Evolutionary conservation across 2,888 invertebrate species (phyloP), one percentile per base, ranked within the genome.

Genomic region (Drosophila prolongata): DNA sequence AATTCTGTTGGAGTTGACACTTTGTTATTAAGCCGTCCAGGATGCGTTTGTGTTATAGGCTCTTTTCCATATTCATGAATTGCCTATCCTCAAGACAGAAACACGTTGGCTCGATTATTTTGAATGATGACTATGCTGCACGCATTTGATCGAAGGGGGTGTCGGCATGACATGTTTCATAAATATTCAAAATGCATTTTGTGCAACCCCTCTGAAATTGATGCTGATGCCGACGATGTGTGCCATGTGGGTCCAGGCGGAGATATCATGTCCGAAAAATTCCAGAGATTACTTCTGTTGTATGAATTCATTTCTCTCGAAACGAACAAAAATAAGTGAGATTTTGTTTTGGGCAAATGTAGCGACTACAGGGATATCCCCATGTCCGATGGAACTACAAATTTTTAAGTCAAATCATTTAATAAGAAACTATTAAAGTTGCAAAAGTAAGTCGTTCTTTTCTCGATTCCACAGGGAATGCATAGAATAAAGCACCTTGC

Each of bases 161-260:
- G 62, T 24, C 35, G 47, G 35, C 19, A n/a, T 38, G 54, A 35
- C 27, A 42, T 42, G 53, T 68, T 69, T 77, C 73, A 88, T 76
- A 80, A 88, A 86, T 80, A 88, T 86, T 83, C 78, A 75, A 77
- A 86, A 44, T 54, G 55, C 62, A 70, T 47, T 65, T 27, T 54
- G 49, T 55, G 42, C 50, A 66, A 34, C 46, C 38, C 61, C 57
- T 65, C 57, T 40, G 70, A 75, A 62, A 50, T 80, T 70, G 80
- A 82, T 53, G 77, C 67, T 80, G 81, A 75, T 60, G 44, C 38
- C 37, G 65, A 34, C 10, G 54, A 10, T 30, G 42, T 16, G 16
- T 40, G 24, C 72, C 77, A 64, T 70, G 44, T 60, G 46, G 52
- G 46, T 42, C 38, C 42, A 50, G 42, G n/a, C 64, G 13, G 64